Percentiles rank a stretch among this genome's conserved stretches.
phyloP scores from a whole-genome alignment of 2,797 vertebrate species.

The Borostomias antarcticus region DNA sequence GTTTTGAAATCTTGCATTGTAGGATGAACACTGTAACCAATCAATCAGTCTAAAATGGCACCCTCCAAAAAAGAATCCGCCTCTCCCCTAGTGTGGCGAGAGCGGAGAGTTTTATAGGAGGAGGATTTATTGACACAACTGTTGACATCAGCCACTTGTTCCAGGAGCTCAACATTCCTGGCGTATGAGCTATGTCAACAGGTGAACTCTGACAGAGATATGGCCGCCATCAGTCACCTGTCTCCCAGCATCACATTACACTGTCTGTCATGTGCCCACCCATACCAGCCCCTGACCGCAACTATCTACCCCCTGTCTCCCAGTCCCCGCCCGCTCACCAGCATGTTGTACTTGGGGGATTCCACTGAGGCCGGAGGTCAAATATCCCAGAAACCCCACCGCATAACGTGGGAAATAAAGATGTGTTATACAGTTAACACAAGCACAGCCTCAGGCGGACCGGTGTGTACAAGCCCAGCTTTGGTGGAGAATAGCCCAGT shows the following conservation, averaged over 20 bases:
- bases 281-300: conserved; percentile 24
- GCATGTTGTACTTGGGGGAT: conserved; percentile 19
- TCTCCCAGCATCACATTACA: conserved; percentile 39
- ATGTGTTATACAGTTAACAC: neutral
- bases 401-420: conserved; percentile 10
- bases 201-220: conserved; percentile 51
- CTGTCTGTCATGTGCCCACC: conserved; percentile 22
- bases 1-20: neutral
- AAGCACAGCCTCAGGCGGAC: neutral
- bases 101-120: conserved; percentile 45
- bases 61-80: conserved; percentile 37
- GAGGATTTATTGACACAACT: conserved; percentile 56
- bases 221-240: conserved; percentile 47
- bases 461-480: neutral
- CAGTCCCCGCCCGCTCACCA: conserved; percentile 18
- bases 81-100: conserved; percentile 41
- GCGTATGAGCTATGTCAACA: conserved; percentile 56
- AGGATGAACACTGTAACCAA: neutral
- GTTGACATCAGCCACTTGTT: conserved; percentile 45
- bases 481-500: conserved; percentile 12
- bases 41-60: conserved; percentile 25
- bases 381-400: conserved; percentile 14
- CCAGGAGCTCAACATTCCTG: conserved; percentile 41
- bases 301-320: conserved; percentile 29
- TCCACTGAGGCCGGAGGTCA: conserved; percentile 36